Evolutionary conservation across 2,888 invertebrate genomes (phyloP).

Genomic region (Acronicta psi): DNA sequence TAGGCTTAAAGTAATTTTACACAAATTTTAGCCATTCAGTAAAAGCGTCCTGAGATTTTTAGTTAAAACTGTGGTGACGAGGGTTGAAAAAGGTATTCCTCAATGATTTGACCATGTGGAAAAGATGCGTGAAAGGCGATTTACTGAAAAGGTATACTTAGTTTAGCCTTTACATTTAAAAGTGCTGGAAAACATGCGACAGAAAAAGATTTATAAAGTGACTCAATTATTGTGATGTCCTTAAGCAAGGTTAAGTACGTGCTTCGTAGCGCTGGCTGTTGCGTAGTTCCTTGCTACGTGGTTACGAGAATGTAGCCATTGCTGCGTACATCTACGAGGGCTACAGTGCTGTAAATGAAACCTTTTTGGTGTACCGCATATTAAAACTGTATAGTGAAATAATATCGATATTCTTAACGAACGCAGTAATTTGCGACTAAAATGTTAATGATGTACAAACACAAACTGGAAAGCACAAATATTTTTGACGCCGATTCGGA

Average conservation of each 20-base stretch:
- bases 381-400: too few relatives aligned
- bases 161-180: constrained; percentile 22
- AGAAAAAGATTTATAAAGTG: constrained; percentile 7
- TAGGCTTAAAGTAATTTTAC: background rate
- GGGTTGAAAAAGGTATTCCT: constrained; percentile 18
- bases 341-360: too few relatives aligned
- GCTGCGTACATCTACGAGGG: too few relatives aligned
- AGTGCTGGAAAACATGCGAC: constrained; percentile 22
- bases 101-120: constrained; percentile 19
- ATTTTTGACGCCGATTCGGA: too few relatives aligned
- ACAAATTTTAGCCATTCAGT: background rate
- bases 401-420: too few relatives aligned
- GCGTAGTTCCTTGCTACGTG: constrained; percentile 10
- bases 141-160: constrained; percentile 40
- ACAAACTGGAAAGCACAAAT: too few relatives aligned
- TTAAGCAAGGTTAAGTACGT: constrained; percentile 25
- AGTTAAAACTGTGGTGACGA: constrained; percentile 9
- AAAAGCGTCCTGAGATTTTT: background rate
- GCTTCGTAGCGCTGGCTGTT: constrained; percentile 26
- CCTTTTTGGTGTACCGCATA: too few relatives aligned
- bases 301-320: too few relatives aligned
- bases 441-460: too few relatives aligned
- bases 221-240: constrained; percentile 13
- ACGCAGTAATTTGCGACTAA: too few relatives aligned
- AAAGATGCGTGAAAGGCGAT: constrained; percentile 33